These are phyloP conservation scores for Sander lucioperca DNA, from an alignment of 2,113 vertebrate species.

Conservation along the genomic window DNA sequence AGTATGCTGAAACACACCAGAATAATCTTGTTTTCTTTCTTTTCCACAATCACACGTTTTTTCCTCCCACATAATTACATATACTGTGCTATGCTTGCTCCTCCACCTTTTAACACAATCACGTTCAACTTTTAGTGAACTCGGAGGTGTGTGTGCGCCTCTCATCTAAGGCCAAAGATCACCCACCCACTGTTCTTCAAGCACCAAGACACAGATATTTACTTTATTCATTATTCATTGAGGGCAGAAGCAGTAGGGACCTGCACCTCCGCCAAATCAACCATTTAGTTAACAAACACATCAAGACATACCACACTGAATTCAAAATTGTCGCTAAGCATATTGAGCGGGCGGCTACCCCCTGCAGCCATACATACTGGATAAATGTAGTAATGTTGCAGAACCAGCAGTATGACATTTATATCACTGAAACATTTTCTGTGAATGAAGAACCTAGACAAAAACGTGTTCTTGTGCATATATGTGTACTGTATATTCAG, in stretches of 20 bases:
- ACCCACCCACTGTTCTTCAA: constrained; percentile 70
- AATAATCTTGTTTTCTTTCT: constrained; percentile 6
- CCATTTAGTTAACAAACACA: constrained; percentile 78
- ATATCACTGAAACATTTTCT: constrained; percentile 56
- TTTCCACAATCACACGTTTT: constrained; percentile 29
- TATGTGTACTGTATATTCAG: constrained; percentile 1
- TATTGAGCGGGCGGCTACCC: constrained; percentile 73
- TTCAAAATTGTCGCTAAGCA: constrained; percentile 62
- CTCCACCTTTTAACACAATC: constrained; percentile 52
- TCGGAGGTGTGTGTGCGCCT: constrained; percentile 64
- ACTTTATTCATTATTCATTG: constrained; percentile 78
- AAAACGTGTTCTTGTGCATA: neutral
- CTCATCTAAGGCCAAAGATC: constrained; percentile 73
- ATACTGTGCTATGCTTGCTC: constrained; percentile 6
- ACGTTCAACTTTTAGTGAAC: constrained; percentile 47
- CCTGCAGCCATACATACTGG: constrained; percentile 71
- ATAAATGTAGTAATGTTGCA: constrained; percentile 63
- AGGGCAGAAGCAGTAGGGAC: constrained; percentile 66
- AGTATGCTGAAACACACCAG: neutral
- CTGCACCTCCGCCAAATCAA: constrained; percentile 75
- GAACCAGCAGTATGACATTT: constrained; percentile 43
- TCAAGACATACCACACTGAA: constrained; percentile 68
- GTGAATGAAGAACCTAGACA: constrained; percentile 31
- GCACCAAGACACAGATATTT: constrained; percentile 70
- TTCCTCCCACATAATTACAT: constrained; percentile 33